Conservation (phyloP, 1,140 invertebrate species). For the Lepidostoma basale region DNA sequence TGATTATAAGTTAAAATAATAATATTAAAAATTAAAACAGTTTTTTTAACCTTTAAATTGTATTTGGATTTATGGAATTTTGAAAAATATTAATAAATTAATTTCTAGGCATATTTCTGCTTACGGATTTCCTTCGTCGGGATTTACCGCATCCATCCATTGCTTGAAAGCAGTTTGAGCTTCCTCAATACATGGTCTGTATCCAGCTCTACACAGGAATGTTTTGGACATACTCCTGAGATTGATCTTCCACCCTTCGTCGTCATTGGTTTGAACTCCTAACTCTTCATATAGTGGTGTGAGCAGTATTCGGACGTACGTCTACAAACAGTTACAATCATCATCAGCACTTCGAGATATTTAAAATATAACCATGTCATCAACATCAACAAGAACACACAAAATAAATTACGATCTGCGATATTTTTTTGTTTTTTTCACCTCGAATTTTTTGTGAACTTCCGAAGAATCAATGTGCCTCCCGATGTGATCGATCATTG, state of each 20-base stretch:
- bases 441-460: conserved; percentile 72
- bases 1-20: too few species aligned
- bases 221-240: conserved; percentile 66
- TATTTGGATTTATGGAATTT: background rate
- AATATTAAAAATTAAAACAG: too few species aligned
- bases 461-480: conserved; percentile 69
- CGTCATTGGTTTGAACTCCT: conserved; percentile 58
- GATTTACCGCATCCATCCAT: conserved; percentile 71
- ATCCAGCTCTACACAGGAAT: conserved; percentile 74
- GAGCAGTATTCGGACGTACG: conserved; percentile 67
- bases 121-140: conserved; percentile 76
- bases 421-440: conserved; percentile 50
- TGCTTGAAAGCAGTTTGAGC: conserved; percentile 68
- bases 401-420: background rate
- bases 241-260: conserved; percentile 67
- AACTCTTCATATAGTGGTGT: conserved; percentile 72
- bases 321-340: conserved; percentile 54
- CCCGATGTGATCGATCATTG: conserved; percentile 78
- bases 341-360: too few species aligned
- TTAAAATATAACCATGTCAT: too few species aligned
- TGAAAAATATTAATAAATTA: background rate
- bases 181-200: conserved; percentile 72
- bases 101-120: conserved; percentile 47
- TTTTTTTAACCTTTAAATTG: background rate
- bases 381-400: too few species aligned